Conservation (phyloP, 1,140 invertebrate genomes). For the Calosoma granatense region DNA sequence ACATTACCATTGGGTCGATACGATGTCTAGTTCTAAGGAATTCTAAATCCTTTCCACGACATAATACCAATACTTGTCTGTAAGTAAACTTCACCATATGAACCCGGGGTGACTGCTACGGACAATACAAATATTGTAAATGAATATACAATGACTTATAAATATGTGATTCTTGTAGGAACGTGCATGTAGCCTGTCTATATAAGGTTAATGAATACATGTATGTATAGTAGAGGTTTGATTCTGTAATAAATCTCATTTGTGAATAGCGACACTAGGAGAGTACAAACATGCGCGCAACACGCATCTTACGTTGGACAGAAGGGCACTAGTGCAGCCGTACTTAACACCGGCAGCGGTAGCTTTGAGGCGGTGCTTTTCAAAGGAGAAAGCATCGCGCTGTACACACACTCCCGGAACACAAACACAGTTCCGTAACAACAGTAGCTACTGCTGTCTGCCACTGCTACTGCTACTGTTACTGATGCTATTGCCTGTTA, state of each 20-base stretch:
- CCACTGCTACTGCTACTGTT: background rate
- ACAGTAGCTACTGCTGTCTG: too few relatives aligned
- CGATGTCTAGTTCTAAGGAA: background rate
- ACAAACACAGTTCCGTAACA: background rate
- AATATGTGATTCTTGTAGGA: too few relatives aligned
- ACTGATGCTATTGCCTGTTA: background rate
- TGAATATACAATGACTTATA: too few relatives aligned
- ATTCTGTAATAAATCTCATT: conserved; percentile 4
- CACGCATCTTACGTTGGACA: background rate
- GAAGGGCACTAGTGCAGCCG: conserved; percentile 1
- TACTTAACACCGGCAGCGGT: conserved; percentile 2
- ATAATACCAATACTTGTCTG: too few relatives aligned
- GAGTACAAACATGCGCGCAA: background rate
- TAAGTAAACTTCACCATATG: too few relatives aligned
- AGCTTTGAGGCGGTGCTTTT: conserved; percentile 2
- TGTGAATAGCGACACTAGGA: background rate
- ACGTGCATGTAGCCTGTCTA: too few relatives aligned
- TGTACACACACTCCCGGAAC: background rate
- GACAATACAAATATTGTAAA: too few relatives aligned
- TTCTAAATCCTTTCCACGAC: background rate
- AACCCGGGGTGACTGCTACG: too few relatives aligned
- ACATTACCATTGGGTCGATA: background rate
- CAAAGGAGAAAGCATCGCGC: background rate
- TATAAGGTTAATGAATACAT: too few relatives aligned
- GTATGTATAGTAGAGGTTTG: too few relatives aligned